Percentiles rank a stretch among this genome's conserved stretches.
Evolutionary conservation across 2,113 vertebrate genomes (phyloP).

Genomic region (Oxyura jamaicensis): DNA sequence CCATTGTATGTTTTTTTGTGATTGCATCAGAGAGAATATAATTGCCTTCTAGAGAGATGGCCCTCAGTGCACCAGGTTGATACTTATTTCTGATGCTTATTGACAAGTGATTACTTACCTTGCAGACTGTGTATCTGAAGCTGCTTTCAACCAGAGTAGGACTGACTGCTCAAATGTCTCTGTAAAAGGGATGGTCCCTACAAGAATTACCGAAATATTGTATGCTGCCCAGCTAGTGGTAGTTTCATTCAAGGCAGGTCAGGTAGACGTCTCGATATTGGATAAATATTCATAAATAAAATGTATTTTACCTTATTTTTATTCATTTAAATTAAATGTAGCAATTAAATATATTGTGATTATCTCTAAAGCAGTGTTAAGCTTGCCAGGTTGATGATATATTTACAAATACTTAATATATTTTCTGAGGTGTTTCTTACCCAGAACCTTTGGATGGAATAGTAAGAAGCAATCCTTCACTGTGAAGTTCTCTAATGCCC

Average conservation of each 20-base stretch:
- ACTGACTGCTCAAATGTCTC: not conserved
- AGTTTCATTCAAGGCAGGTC: not conserved
- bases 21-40: accelerated
- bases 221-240: not conserved
- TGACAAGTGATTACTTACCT: not conserved
- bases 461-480: not conserved
- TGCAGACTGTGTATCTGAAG: not conserved
- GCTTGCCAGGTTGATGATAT: not conserved
- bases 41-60: not conserved
- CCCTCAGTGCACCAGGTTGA: not conserved
- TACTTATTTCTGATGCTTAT: not conserved
- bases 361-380: not conserved
- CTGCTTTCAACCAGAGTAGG: not conserved
- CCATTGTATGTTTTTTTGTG: not conserved
- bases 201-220: not conserved
- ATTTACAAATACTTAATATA: not conserved
- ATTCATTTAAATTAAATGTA: not conserved
- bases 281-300: not conserved
- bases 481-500: not conserved
- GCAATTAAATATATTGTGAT: not conserved
- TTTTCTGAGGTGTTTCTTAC: not conserved
- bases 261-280: not conserved
- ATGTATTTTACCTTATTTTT: not conserved
- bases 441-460: not conserved
- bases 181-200: not conserved